phyloP scores from a whole-genome alignment of 37 sponge, comb jelly and placozoan genomes.

The Mnemiopsis leidyi region DNA sequence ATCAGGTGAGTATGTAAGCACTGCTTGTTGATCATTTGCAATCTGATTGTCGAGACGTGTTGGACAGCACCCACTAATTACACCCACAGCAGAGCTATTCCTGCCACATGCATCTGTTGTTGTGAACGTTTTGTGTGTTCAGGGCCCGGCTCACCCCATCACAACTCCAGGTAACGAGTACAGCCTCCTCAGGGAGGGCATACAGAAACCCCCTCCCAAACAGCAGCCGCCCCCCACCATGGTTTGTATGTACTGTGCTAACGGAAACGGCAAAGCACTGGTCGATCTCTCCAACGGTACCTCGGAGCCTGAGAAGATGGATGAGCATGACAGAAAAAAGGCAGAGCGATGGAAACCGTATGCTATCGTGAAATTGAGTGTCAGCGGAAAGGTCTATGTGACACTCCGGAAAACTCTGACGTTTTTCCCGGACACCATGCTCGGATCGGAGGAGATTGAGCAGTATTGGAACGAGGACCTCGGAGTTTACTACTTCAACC shows the following conservation, averaged over 20 bases:
- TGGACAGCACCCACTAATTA: background rate
- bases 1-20: background rate
- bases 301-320: background rate
- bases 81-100: background rate
- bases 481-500: conserved; percentile 42
- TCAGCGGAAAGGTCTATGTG: conserved; percentile 39
- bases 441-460: conserved; percentile 36
- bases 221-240: background rate
- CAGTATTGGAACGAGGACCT: background rate
- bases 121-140: no score
- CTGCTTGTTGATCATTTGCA: background rate
- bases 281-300: background rate
- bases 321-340: background rate
- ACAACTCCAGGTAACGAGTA: background rate
- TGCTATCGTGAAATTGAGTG: background rate
- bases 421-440: conserved; percentile 43
- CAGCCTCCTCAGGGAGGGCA: background rate
- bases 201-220: background rate
- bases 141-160: background rate
- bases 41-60: background rate
- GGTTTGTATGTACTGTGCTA: background rate
- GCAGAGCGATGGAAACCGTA: background rate
- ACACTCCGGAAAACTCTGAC: conserved; percentile 49
- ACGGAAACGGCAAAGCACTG: background rate
- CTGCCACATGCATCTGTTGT: background rate